Base-by-base conservation (phyloP, 2,113 vertebrate genomes). In the Spizaetus ornatus region DNA sequence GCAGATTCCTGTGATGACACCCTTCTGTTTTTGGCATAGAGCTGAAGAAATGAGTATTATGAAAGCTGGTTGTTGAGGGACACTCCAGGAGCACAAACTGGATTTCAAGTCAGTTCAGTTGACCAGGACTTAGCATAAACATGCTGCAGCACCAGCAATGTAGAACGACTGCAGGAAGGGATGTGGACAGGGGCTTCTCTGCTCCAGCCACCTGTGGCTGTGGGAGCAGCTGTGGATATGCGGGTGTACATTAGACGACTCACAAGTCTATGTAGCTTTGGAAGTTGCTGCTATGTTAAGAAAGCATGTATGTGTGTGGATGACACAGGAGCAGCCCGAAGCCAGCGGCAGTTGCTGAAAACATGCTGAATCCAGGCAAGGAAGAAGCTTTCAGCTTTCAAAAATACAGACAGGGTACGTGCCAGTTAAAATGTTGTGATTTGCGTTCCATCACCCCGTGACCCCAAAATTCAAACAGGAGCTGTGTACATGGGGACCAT, bases 401-500 rank as follows among this genome's bases (percentile, higher is more conserved):
- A 61, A 79, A 90, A 82, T 53, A 62, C 9, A 61, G 36, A 38
- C 4, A 71, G 5, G 6, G 22, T 38, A n/a, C 0, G 0, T 14
- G 7, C 11, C 38, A 42, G 11, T 77, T 67, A 22, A 56, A 82
- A 73, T 15, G n/a, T 19, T 71, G 32, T 36, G 3, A 4, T 80
- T 82, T 86, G 5, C 34, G 20, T 71, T 90, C 70, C 56, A 31
- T 29, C 43, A 27, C 6, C 7, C 18, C 6, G 0, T 0, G 0
- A 70, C 48, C 9, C 25, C n/a, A 16, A 43, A 61, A 56, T 12
- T 55, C 43, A 47, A 13, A 42, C 2, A 84, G 26, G 26, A 50
- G 19, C 34, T 86, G 7, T 47, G 36, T 56, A 42, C 21, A 16
- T 16, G 29, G 40, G 26, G 17, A 63, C 13, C 13, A 8, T n/a